Conservation (phyloP, 2,113 vertebrate species). For the Tretioscincus oriximinensis region DNA sequence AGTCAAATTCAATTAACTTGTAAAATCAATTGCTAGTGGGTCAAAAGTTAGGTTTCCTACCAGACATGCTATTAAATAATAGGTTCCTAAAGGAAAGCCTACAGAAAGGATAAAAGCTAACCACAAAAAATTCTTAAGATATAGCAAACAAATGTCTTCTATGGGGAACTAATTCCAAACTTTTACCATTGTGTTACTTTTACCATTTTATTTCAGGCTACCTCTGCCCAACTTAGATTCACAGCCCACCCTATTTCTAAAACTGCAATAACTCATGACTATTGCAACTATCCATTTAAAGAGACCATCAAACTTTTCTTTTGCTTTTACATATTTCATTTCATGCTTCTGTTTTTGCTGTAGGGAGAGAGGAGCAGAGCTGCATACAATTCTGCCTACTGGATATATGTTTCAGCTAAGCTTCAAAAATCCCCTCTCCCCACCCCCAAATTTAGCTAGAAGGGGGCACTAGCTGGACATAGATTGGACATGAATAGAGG, state of each 20-base stretch:
- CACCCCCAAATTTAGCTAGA: neutral
- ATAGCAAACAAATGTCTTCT: constrained; percentile 15
- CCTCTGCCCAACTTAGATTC: constrained; percentile 13
- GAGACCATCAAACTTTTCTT: neutral
- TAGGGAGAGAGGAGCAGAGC: neutral
- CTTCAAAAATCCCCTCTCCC: neutral
- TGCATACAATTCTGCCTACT: neutral
- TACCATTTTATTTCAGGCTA: constrained; percentile 12
- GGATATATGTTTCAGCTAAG: neutral
- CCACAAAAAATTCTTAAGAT: constrained; percentile 21
- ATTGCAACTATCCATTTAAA: constrained; percentile 1
- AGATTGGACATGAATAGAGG: constrained; percentile 4
- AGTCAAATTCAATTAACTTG: constrained; percentile 13
- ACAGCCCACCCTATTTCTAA: constrained; percentile 5
- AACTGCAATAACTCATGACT: neutral
- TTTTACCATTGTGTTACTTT: neutral
- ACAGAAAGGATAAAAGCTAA: constrained; percentile 25
- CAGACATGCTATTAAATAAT: constrained; percentile 24
- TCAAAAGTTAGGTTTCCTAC: constrained; percentile 11
- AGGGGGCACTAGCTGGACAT: neutral
- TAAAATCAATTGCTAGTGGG: constrained; percentile 10
- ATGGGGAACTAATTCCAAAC: constrained; percentile 22
- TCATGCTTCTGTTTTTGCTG: neutral
- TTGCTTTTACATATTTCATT: too few species aligned
- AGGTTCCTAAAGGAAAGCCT: constrained; percentile 14